These are phyloP conservation scores for Phalangium opilio DNA, from an alignment of 2,888 invertebrate genomes.

Conservation along the genomic window DNA sequence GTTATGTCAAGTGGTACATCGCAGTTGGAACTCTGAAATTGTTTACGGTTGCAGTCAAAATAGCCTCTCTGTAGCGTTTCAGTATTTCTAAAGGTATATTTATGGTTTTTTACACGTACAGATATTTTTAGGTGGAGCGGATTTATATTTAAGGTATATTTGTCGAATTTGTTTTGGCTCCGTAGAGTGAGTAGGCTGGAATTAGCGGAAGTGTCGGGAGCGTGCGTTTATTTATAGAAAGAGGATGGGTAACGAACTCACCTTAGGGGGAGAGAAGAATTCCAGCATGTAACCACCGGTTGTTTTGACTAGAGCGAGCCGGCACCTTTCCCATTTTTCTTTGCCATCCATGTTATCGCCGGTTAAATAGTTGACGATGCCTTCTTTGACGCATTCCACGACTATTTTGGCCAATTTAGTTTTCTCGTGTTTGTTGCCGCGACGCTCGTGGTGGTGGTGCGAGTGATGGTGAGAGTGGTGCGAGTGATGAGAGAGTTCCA, in stretches of 20 bases:
- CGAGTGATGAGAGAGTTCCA: slow-evolving; percentile 40
- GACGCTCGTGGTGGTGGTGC: slow-evolving; percentile 9
- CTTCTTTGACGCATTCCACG: slow-evolving; percentile 85
- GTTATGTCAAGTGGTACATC: too few species aligned
- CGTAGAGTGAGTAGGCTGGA: too few species aligned
- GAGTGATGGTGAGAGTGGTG: slow-evolving; percentile 5
- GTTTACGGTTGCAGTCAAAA: too few species aligned
- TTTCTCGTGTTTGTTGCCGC: slow-evolving; percentile 16
- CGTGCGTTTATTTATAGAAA: slow-evolving; percentile 1
- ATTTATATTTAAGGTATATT: too few species aligned
- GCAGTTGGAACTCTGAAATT: too few species aligned
- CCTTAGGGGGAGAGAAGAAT: slow-evolving; percentile 85
- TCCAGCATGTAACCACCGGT: slow-evolving; percentile 88
- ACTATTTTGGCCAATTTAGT: slow-evolving; percentile 41
- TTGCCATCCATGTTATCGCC: slow-evolving; percentile 75
- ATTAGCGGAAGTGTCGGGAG: too few species aligned
- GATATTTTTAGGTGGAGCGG: too few species aligned
- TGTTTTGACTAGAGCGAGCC: slow-evolving; percentile 76
- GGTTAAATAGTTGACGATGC: slow-evolving; percentile 77
- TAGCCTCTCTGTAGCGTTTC: too few species aligned
- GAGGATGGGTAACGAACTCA: slow-evolving; percentile 26
- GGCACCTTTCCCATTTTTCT: slow-evolving; percentile 86
- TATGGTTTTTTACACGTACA: too few species aligned
- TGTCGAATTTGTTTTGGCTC: too few species aligned
- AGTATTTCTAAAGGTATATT: too few species aligned